Conservation (phyloP, 2,888 invertebrate genomes). For the Platynereis dumerilii region DNA sequence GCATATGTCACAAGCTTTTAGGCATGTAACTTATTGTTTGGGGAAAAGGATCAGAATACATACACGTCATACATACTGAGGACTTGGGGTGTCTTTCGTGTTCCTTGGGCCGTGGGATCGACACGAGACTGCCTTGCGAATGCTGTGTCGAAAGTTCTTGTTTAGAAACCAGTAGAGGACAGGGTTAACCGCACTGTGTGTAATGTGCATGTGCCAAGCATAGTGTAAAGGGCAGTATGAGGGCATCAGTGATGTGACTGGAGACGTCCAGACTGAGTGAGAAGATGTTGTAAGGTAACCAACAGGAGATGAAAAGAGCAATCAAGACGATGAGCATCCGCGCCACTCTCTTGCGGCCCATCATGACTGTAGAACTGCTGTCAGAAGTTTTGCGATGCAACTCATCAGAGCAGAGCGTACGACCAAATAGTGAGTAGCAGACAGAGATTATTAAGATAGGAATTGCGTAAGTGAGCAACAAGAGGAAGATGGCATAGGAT, state of each 20-base stretch:
- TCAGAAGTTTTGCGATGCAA: constrained; percentile 43
- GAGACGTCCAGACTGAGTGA: constrained; percentile 66
- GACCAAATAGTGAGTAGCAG: constrained; percentile 75
- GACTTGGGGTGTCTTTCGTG: constrained; percentile 22
- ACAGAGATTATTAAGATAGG: constrained; percentile 68
- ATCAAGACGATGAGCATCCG: constrained; percentile 74
- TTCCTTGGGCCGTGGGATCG: constrained; percentile 4
- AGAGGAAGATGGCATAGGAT: constrained; percentile 50
- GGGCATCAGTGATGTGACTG: constrained; percentile 38
- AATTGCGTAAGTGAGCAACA: constrained; percentile 60
- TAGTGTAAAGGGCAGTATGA: constrained; percentile 66
- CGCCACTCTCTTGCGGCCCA: constrained; percentile 72
- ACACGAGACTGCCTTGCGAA: constrained; percentile 28
- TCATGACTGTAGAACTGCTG: constrained; percentile 39
- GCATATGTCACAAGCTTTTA: too few species aligned
- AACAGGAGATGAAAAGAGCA: constrained; percentile 78
- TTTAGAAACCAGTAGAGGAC: constrained; percentile 82
- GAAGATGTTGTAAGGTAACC: constrained; percentile 78
- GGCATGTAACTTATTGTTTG: too few species aligned
- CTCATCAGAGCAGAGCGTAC: constrained; percentile 61
- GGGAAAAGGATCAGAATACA: constrained; percentile 9
- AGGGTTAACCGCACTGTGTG: constrained; percentile 81
- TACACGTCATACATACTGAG: constrained; percentile 33
- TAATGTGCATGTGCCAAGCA: constrained; percentile 77
- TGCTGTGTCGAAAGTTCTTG: constrained; percentile 48